Evolutionary conservation across 2,797 vertebrate species (phyloP), one percentile per base, ranked within the genome.

Genomic region (Sternarchorhynchus goeldii): DNA sequence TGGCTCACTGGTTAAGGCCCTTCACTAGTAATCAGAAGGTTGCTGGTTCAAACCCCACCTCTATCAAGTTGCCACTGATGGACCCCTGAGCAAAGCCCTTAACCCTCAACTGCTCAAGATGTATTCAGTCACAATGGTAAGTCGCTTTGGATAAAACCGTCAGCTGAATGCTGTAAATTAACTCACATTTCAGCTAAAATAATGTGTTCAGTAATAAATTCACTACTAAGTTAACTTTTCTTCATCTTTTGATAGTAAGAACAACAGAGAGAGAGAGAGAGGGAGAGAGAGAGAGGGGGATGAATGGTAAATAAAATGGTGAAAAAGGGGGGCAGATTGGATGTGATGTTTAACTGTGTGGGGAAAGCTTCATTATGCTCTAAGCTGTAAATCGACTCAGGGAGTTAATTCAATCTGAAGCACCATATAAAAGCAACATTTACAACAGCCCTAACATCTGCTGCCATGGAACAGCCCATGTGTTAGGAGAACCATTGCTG

Each of bases 301-400:
- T n/a, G 17, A 64, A 53, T 6, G 12, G 3, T 50, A 12, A 57
- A 31, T 18, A 75, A 10, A 25, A 20, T 17, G 66, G 1, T 10
- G 34, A 17, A 63, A 34, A 53, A 5, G 34, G 18, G 32, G 12
- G 10, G 59, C 45, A 81, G 82, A 84, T 81, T 77, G 74, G 68
- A 84, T 81, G 77, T 81, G 74, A 69, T 82, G 59, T 79, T 84
- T 84, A 78, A 79, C 82, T 73, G 79, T 71, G 68, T 79, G 79
- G 79, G 67, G 83, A 78, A 77, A 78, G 58, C 57, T 78, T 85
- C 71, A 79, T 83, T 75, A 83, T 85, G 58, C 67, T 63, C 55
- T 58, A 18, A 75, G 77, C 57, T 62, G 75, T 80, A 75, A 82
- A 84, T 81, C 77, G 76, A 79, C 68, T 73, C 32, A 79, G 77